Evolutionary conservation across 2,113 vertebrate species (phyloP), one percentile per base, ranked within the genome.

Genomic region (Ctenomys sociabilis): DNA sequence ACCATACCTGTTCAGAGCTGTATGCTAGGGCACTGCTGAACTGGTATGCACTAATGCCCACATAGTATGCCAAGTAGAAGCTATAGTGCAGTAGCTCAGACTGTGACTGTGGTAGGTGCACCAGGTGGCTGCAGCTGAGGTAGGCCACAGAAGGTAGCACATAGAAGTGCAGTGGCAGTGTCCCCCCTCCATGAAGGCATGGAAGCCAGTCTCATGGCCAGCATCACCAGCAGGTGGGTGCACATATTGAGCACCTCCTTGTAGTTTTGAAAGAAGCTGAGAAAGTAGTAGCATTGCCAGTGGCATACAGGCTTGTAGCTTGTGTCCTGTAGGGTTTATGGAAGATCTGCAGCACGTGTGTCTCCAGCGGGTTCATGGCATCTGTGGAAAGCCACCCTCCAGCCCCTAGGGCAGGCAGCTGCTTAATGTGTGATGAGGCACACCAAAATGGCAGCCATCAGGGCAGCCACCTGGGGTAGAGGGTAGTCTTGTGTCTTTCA

Each of bases 251-350:
- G 98, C 75, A 98, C 98, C 96, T 99, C 99, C 0, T 99, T 99
- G 98, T 99, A 99, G 70, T 98, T 98, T 98, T 99, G 99, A 93
- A 99, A 99, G 96, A 99, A 98, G 97, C 99, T 99, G 61, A 99
- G 95, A 95, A 99, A 97, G 97, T 99, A 99, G 98, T 99, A 99
- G 13, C 98, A 98, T 99, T 99, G 99, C 90, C 98, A 98, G 84
- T 99, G 99, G 59, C 98, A 98, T 0, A 98, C 96, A 32, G 99
- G 99, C 5, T 99, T 99, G 98, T 99, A 99, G 5, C 99, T 99
- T 0, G 98, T 89, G 64, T 98, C 98, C 99, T 99, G 97, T 99
- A 99, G 0, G 99, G 99, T 98, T 99, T 99, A 0, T 98, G 98
- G 98, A 99, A 99, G 49, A 99, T 98, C 88, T 97, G 97, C 0